Evolutionary conservation across 2,888 invertebrate genomes (phyloP).

Genomic region (Hemithea aestivaria): DNA sequence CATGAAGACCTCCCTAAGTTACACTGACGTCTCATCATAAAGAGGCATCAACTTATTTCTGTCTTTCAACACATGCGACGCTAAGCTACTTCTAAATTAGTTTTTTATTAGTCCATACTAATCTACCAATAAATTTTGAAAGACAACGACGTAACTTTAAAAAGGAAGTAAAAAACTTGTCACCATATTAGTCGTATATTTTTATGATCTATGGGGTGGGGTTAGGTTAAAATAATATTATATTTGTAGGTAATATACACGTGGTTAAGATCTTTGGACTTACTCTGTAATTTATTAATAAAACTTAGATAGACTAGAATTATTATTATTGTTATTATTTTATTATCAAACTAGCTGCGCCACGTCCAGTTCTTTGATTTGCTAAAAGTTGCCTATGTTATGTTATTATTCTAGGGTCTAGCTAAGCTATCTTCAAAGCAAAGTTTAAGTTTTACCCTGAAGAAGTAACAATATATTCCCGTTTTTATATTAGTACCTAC

Average conservation of each 20-base stretch:
- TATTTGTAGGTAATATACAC: neutral
- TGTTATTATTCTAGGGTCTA: no score
- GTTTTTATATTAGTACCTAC: no score
- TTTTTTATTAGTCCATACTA: slow-evolving; percentile 53
- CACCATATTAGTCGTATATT: slow-evolving; percentile 28
- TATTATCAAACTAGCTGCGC: no score
- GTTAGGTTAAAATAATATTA: slow-evolving; percentile 8
- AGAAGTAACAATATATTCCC: no score
- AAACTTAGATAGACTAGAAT: no score
- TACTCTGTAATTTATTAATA: no score
- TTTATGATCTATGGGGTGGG: slow-evolving; percentile 8
- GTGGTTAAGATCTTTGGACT: no score
- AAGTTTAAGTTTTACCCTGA: no score
- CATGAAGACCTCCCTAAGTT: slow-evolving; percentile 14
- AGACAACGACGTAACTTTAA: slow-evolving; percentile 25
- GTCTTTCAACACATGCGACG: slow-evolving; percentile 55
- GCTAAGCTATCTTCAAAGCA: no score
- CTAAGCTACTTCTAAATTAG: slow-evolving; percentile 49
- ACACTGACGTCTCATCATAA: slow-evolving; percentile 22
- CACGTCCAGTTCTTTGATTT: no score
- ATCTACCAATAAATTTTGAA: slow-evolving; percentile 54
- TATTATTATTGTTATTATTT: no score
- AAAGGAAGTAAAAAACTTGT: slow-evolving; percentile 25
- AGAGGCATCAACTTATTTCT: slow-evolving; percentile 42
- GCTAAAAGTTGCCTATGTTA: no score